Conservation (phyloP, 2,888 invertebrate genomes). For the Noctua janthe region DNA sequence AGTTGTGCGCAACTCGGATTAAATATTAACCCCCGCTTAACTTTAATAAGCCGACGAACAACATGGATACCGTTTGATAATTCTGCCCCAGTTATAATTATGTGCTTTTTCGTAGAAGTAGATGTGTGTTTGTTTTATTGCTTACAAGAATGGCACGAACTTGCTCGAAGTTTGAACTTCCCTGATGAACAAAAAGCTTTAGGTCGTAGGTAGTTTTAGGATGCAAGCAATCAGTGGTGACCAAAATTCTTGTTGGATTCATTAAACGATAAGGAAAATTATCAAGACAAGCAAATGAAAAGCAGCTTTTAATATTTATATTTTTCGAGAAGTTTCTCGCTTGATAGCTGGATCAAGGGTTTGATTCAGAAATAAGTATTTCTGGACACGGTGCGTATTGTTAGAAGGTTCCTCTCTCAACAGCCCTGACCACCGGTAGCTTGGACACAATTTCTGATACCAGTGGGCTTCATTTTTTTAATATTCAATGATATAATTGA, state of each 20-base stretch:
- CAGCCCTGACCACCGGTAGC: too few relatives aligned
- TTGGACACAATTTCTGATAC: too few relatives aligned
- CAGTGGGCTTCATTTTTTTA: too few relatives aligned
- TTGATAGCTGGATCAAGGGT: too few relatives aligned
- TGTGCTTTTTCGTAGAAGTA: conserved; percentile 46
- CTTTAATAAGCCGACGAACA: conserved; percentile 78
- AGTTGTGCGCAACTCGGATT: conserved; percentile 74
- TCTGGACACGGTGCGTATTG: too few relatives aligned
- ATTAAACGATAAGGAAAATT: neutral
- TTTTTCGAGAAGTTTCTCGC: too few relatives aligned
- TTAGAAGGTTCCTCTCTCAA: too few relatives aligned
- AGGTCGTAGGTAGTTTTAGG: neutral
- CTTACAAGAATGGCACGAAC: neutral
- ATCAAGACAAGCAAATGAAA: neutral
- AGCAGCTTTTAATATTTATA: neutral
- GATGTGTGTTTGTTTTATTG: conserved; percentile 39
- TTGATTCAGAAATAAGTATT: too few relatives aligned
- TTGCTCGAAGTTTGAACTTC: neutral
- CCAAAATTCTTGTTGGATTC: neutral
- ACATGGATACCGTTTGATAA: conserved; percentile 73
- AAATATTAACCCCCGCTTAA: conserved; percentile 78
- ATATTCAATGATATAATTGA: too few relatives aligned
- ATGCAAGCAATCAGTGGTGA: neutral
- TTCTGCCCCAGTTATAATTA: conserved; percentile 66
- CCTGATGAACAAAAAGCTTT: neutral